Evolutionary conservation across 1,140 invertebrate species (phyloP).

Genomic region (Zaprionus vittiger): DNA sequence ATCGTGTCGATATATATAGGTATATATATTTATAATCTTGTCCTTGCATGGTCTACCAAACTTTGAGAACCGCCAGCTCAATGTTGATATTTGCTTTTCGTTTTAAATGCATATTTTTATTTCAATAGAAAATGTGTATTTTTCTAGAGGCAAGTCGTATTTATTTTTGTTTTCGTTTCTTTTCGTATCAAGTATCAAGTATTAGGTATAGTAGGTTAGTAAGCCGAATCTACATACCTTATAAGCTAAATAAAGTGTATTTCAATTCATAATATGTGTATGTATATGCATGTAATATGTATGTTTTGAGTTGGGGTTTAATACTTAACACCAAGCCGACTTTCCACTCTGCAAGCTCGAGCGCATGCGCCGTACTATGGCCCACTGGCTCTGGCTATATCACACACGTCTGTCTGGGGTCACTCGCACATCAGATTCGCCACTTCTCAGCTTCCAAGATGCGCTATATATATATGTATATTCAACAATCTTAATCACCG

Average conservation of each 20-base stretch:
- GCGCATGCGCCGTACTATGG: constrained; percentile 63
- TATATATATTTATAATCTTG: constrained; percentile 9
- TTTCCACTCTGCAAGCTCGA: constrained; percentile 33
- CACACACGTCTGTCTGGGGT: constrained; percentile 18
- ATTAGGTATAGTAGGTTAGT: constrained; percentile 39
- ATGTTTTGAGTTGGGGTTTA: constrained; percentile 42
- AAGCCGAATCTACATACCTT: constrained; percentile 75
- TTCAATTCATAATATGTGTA: neutral
- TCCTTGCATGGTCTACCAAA: constrained; percentile 58
- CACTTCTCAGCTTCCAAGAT: neutral
- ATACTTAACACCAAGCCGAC: constrained; percentile 75
- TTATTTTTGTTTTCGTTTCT: constrained; percentile 61
- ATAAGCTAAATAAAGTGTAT: constrained; percentile 61
- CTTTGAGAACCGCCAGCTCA: constrained; percentile 72
- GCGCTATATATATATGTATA: neutral
- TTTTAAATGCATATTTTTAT: constrained; percentile 68
- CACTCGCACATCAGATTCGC: neutral
- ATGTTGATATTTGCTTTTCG: constrained; percentile 48
- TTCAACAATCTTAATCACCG: constrained; percentile 3
- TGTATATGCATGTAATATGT: constrained; percentile 33
- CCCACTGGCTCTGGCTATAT: neutral
- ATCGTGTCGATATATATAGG: neutral
- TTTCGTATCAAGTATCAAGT: constrained; percentile 25
- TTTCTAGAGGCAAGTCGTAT: constrained; percentile 71
- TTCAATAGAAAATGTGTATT: constrained; percentile 77